Conservation (phyloP, 2,888 invertebrate genomes). For the Perizoma flavofasciatum region DNA sequence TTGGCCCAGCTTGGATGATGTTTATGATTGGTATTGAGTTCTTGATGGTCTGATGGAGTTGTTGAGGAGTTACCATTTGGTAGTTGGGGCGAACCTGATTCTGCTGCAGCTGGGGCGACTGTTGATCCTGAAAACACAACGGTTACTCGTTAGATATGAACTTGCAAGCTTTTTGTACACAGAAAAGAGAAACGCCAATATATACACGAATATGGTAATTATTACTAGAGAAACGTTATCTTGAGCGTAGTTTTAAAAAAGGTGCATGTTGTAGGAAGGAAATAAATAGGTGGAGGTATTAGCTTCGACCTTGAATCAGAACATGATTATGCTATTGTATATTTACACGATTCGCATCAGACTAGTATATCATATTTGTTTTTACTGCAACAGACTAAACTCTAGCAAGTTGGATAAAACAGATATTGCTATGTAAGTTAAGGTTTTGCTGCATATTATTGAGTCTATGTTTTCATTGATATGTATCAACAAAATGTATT, state of each 20-base stretch:
- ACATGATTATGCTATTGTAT: slow-evolving; percentile 25
- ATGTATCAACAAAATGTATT: neutral
- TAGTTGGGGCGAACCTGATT: slow-evolving; percentile 50
- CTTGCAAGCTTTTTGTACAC: neutral
- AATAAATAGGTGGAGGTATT: slow-evolving; percentile 45
- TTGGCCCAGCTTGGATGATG: slow-evolving; percentile 56
- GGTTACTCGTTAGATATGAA: slow-evolving; percentile 38
- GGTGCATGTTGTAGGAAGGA: slow-evolving; percentile 51
- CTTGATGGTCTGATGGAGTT: slow-evolving; percentile 42
- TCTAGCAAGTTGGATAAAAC: neutral
- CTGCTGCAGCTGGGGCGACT: slow-evolving; percentile 46
- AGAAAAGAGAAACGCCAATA: no score
- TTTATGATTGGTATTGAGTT: slow-evolving; percentile 66
- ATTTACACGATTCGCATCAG: slow-evolving; percentile 31
- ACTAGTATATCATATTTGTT: slow-evolving; percentile 13
- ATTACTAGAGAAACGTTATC: slow-evolving; percentile 10
- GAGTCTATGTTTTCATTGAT: neutral
- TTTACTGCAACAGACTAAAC: neutral
- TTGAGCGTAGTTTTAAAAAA: slow-evolving; percentile 30
- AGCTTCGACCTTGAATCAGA: slow-evolving; percentile 59
- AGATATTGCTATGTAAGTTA: neutral
- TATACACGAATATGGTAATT: no score
- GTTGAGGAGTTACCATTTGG: slow-evolving; percentile 52
- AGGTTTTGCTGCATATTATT: neutral
- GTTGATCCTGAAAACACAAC: slow-evolving; percentile 65